Evolutionary conservation across 2,888 invertebrate genomes (phyloP).

Genomic region (Caenorhabditis auriculariae): DNA sequence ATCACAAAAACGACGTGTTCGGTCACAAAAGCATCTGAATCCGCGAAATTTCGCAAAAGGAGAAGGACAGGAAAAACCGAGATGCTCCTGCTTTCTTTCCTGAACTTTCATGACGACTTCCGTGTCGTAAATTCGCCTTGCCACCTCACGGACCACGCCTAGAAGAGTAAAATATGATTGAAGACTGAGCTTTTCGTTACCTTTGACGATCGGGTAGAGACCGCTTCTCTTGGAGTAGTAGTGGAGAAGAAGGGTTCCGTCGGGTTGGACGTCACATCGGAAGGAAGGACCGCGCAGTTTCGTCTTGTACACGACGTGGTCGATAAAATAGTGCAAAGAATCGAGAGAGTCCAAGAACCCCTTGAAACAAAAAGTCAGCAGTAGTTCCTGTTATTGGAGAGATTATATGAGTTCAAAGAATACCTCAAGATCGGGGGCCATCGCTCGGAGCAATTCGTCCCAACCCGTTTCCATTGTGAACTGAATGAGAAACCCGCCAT

Average conservation of each 20-base stretch:
- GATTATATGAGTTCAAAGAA: neutral
- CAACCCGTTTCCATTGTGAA: conserved; percentile 63
- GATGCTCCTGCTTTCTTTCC: conserved; percentile 81
- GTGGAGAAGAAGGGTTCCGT: conserved; percentile 76
- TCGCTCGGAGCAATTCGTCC: conserved; percentile 60
- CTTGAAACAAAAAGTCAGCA: conserved; percentile 10
- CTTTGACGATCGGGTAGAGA: conserved; percentile 85
- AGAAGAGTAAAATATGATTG: conserved; percentile 66
- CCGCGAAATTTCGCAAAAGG: neutral
- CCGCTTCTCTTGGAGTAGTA: conserved; percentile 94
- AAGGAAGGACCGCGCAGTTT: conserved; percentile 61
- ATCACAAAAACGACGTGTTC: conserved; percentile 61
- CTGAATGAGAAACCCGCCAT: conserved; percentile 62
- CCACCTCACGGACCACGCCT: conserved; percentile 94
- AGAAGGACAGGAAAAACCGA: conserved; percentile 72
- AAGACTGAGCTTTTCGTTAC: conserved; percentile 15
- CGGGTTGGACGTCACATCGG: conserved; percentile 49
- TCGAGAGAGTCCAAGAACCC: conserved; percentile 94
- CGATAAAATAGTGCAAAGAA: conserved; percentile 75
- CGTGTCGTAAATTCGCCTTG: conserved; percentile 85
- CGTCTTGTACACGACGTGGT: conserved; percentile 60
- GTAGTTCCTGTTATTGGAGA: neutral
- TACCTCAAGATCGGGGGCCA: conserved; percentile 60
- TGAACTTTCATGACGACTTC: conserved; percentile 88
- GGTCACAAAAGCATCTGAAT: conserved; percentile 65